Percentiles rank a stretch among this genome's conserved stretches.
These are phyloP conservation scores for Taphrorychus bicolor DNA, from an alignment of 2,888 invertebrate species.

Conservation along the genomic window DNA sequence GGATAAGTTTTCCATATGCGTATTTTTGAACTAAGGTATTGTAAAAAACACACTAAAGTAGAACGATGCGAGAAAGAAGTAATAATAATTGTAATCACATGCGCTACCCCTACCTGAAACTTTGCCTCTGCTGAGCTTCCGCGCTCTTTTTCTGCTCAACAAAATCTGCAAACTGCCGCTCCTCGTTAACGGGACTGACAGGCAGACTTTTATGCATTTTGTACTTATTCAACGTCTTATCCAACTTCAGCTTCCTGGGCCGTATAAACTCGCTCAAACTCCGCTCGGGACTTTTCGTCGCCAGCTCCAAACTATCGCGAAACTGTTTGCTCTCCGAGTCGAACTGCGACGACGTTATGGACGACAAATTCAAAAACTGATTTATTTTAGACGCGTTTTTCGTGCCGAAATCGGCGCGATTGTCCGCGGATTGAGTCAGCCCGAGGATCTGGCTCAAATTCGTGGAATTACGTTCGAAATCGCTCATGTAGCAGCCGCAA, in stretches of 20 bases:
- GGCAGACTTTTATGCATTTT: slow-evolving; percentile 75
- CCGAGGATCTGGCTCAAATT: slow-evolving; percentile 50
- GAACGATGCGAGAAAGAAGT: not conserved
- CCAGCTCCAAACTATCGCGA: slow-evolving; percentile 35
- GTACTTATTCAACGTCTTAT: slow-evolving; percentile 56
- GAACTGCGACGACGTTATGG: slow-evolving; percentile 15
- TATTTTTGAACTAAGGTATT: no score
- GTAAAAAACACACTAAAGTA: not conserved
- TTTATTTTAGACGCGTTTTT: slow-evolving; percentile 19
- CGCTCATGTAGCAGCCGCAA: slow-evolving; percentile 59
- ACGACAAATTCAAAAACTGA: slow-evolving; percentile 24
- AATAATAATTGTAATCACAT: not conserved
- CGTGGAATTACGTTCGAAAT: slow-evolving; percentile 54
- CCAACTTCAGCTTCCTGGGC: slow-evolving; percentile 56
- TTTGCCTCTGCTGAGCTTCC: slow-evolving; percentile 59
- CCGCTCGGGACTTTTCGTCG: slow-evolving; percentile 50
- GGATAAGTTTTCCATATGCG: no score
- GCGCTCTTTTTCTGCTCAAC: slow-evolving; percentile 46
- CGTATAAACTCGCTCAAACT: slow-evolving; percentile 50
- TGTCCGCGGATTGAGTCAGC: slow-evolving; percentile 39
- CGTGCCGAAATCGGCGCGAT: slow-evolving; percentile 2
- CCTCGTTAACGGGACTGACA: slow-evolving; percentile 83
- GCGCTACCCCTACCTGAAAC: slow-evolving; percentile 47
- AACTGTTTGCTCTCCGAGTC: slow-evolving; percentile 34
- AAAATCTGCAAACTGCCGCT: slow-evolving; percentile 60